Conservation (phyloP, 2,797 vertebrate genomes). For the Euphonia xanthogaster region DNA sequence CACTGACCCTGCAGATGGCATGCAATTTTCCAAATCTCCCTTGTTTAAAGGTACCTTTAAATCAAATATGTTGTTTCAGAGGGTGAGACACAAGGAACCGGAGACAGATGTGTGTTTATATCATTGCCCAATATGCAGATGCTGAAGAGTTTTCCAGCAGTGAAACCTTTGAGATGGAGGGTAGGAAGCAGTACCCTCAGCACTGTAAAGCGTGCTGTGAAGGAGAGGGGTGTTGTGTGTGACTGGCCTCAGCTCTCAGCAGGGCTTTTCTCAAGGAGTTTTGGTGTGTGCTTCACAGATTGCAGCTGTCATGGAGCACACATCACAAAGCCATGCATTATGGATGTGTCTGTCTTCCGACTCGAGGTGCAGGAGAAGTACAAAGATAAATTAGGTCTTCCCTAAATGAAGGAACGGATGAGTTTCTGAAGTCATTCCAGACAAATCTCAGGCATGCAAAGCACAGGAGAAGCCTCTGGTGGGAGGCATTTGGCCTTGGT, state of each 20-base stretch:
- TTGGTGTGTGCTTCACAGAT: conserved; percentile 24
- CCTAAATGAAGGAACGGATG: background rate
- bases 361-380: background rate
- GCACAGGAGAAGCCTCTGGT: background rate
- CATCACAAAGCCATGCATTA: conserved; percentile 38
- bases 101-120: background rate
- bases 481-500: background rate
- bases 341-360: conserved; percentile 41
- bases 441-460: background rate
- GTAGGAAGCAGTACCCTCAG: background rate
- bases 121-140: background rate
- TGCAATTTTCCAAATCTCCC: background rate
- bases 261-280: conserved; percentile 15
- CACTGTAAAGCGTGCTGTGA: background rate
- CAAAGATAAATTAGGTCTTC: conserved; percentile 9
- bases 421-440: background rate
- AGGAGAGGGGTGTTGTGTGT: background rate
- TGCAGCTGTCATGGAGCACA: conserved; percentile 52
- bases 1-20: background rate
- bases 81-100: background rate
- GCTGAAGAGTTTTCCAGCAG: background rate
- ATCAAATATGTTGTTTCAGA: background rate
- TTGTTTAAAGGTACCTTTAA: conserved; percentile 7
- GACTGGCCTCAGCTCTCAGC: background rate
- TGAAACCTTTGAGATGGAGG: background rate